phyloP scores from a whole-genome alignment of 2,888 invertebrate species.

The Caenorhabditis wallacei region DNA sequence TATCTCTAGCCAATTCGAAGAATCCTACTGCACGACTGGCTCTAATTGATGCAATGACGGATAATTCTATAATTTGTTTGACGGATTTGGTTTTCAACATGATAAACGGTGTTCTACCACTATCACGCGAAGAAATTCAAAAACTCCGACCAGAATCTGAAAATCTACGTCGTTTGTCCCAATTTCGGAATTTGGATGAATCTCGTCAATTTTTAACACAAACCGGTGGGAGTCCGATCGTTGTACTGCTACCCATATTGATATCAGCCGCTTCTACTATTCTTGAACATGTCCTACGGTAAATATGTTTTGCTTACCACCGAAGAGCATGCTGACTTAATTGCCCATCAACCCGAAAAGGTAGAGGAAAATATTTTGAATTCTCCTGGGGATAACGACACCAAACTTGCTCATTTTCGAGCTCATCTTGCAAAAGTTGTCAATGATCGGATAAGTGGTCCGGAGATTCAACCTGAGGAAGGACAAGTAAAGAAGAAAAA shows the following conservation, averaged over 20 bases:
- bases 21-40: too few species aligned
- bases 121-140: background rate
- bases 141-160: background rate
- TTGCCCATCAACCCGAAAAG: too few species aligned
- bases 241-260: constrained; percentile 1
- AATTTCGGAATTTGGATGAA: background rate
- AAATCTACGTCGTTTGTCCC: background rate
- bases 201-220: constrained; percentile 22
- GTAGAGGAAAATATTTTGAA: too few species aligned
- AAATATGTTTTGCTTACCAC: constrained; percentile 30
- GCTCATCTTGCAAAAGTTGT: too few species aligned
- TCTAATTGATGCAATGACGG: background rate
- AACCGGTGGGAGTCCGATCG: constrained; percentile 18
- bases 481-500: too few species aligned
- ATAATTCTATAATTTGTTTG: background rate
- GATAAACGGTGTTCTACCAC: background rate
- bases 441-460: too few species aligned
- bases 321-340: too few species aligned
- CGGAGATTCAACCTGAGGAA: too few species aligned
- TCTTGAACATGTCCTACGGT: constrained; percentile 37
- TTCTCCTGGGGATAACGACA: too few species aligned
- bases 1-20: too few species aligned
- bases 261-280: constrained; percentile 20
- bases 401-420: too few species aligned
- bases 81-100: background rate